Evolutionary conservation across 2,797 vertebrate species (phyloP), one percentile per base, ranked within the genome.

Genomic region (Sardinella longiceps): DNA sequence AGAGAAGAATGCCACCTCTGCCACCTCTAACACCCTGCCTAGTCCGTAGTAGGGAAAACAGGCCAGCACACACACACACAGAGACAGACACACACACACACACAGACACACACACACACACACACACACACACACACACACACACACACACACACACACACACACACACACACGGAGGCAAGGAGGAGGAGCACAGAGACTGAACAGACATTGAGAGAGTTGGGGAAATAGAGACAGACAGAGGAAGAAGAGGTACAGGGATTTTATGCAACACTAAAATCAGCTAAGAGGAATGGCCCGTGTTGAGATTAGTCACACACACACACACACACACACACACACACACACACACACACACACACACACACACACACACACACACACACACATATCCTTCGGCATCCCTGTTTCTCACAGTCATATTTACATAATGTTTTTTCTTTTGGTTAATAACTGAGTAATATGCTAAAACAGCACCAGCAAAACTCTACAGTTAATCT

Each of bases 21-120:
- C n/a, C n/a, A n/a, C n/a, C n/a, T n/a, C n/a, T n/a, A n/a, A n/a
- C n/a, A n/a, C n/a, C n/a, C n/a, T n/a, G n/a, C n/a, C n/a, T n/a
- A n/a, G n/a, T n/a, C n/a, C n/a, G n/a, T n/a, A 43, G 39, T 43
- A 5, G 14, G 48, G 10, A 87, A 92, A 90, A 80, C 88, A 89
- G 89, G 90, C 83, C 85, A 88, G 85, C 88, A 87, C 87, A 70
- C 66, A 70, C 30, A 63, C n/a, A 70, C 51, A 28, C 9, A 28
- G 28, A 66, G 9, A 1, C 6, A 66, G 60, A 66, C 9, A 10
- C 11, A 66, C 12, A 25, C 5, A 66, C 1, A 63, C 6, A 10
- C 0, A 60, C 1, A 25, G 3, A 11, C 11, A 6, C 10, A 63
- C n/a, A n/a, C n/a, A 7, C 0, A 60, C 12, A 66, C 12, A 25